Conservation (phyloP, 2,888 invertebrate genomes). For the Diplolepis rosae region DNA sequence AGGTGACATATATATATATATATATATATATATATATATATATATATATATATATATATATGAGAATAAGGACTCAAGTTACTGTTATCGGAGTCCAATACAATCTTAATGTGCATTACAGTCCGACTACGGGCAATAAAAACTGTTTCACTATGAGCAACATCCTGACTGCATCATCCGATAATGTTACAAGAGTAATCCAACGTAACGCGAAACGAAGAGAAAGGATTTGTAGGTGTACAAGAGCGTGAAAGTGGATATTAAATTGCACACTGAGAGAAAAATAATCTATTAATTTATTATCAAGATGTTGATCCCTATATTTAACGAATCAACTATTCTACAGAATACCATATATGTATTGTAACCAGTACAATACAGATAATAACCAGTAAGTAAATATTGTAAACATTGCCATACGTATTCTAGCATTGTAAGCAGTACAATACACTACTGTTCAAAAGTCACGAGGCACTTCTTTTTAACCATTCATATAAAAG, state of each 20-base stretch:
- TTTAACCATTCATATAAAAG: too few species aligned
- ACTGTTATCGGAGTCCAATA: constrained; percentile 15
- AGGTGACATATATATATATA: not conserved
- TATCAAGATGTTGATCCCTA: too few species aligned
- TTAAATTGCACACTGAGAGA: not conserved
- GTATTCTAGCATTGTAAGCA: too few species aligned
- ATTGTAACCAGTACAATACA: too few species aligned
- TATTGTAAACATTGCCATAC: too few species aligned
- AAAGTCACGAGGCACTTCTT: too few species aligned
- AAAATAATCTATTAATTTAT: too few species aligned
- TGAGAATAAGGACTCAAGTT: not conserved
- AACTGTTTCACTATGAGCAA: constrained; percentile 7
- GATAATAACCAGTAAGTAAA: too few species aligned
- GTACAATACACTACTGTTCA: too few species aligned
- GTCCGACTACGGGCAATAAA: not conserved
- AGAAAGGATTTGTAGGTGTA: not conserved
- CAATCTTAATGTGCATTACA: constrained; percentile 5
- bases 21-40: not conserved
- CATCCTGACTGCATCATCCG: constrained; percentile 7
- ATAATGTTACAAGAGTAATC: constrained; percentile 15
- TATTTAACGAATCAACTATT: too few species aligned
- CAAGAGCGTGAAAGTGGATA: not conserved
- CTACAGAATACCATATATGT: too few species aligned
- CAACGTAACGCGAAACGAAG: constrained; percentile 8
- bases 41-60: not conserved